These are phyloP conservation scores for Hemibagrus wyckioides DNA, from an alignment of 2,113 vertebrate genomes.

Conservation along the genomic window DNA sequence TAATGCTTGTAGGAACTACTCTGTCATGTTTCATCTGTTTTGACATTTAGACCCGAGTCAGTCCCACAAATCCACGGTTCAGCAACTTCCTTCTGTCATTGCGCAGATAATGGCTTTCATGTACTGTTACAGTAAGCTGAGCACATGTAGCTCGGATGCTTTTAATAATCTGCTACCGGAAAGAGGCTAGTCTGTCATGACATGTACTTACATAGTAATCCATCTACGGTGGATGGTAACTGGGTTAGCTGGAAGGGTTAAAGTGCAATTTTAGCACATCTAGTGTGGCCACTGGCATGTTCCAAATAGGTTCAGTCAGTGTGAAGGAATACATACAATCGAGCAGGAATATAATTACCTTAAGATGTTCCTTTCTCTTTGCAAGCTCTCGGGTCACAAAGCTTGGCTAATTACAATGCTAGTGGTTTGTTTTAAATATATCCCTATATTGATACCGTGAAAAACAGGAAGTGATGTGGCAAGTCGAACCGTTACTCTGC, in stretches of 20 bases:
- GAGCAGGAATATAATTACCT: not conserved
- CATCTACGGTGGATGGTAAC: not conserved
- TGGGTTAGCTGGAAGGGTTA: not conserved
- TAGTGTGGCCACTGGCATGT: too few relatives aligned
- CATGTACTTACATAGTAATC: conserved; percentile 7
- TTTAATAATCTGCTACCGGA: not conserved
- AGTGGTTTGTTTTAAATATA: too few relatives aligned
- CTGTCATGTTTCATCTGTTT: not conserved
- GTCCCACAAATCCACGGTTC: conserved; percentile 5
- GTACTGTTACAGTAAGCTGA: not conserved
- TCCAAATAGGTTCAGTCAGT: not conserved
- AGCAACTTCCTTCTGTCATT: not conserved
- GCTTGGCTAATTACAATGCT: not conserved
- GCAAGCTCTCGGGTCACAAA: not conserved
- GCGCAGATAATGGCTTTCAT: conserved; percentile 12
- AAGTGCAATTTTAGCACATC: not conserved
- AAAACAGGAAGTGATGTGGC: not conserved
- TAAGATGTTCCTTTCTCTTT: not conserved
- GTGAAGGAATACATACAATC: not conserved
- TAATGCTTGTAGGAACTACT: not conserved
- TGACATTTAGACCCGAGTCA: not conserved
- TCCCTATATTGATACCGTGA: too few relatives aligned
- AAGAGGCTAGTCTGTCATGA: not conserved
- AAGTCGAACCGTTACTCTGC: not conserved
- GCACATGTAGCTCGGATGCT: not conserved